phyloP scores from a whole-genome alignment of 2,888 invertebrate genomes.

The Macaria notata region DNA sequence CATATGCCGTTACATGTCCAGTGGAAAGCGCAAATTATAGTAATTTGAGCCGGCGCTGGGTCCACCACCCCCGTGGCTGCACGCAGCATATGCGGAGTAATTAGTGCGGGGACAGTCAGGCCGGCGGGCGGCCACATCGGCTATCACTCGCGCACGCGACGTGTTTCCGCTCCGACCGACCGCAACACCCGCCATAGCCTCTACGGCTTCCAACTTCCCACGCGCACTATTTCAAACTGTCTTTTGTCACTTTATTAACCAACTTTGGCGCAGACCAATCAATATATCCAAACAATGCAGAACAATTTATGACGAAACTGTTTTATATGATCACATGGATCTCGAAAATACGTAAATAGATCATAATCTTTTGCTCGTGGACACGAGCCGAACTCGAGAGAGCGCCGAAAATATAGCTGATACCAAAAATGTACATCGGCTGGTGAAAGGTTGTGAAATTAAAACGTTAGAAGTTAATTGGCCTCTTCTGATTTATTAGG shows the following conservation, averaged over 20 bases:
- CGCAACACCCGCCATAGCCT: conserved; percentile 57
- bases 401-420: not conserved
- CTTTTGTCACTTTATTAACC: not conserved
- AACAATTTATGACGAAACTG: not conserved
- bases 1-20: conserved; percentile 1
- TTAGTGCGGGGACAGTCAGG: conserved; percentile 31
- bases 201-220: conserved; percentile 32
- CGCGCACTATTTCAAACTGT: conserved; percentile 2
- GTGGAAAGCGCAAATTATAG: conserved; percentile 33
- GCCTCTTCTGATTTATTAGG: conserved; percentile 31
- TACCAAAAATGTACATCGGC: conserved; percentile 6
- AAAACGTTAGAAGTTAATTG: conserved; percentile 32
- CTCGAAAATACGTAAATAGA: not conserved
- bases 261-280: too few relatives aligned
- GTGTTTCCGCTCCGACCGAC: conserved; percentile 70
- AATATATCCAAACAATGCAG: not conserved
- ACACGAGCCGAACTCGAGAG: not conserved
- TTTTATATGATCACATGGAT: not conserved
- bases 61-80: conserved; percentile 3
- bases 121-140: conserved; percentile 52
- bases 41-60: conserved; percentile 41
- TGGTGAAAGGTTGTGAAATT: conserved; percentile 22
- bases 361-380: not conserved
- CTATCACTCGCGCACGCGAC: conserved; percentile 69
- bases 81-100: conserved; percentile 55